A percentile compares a stretch with the other conserved stretches of the same genome.
These are phyloP conservation scores for Sepiola atlantica DNA, from an alignment of 2,888 invertebrate genomes.

Conservation along the genomic window DNA sequence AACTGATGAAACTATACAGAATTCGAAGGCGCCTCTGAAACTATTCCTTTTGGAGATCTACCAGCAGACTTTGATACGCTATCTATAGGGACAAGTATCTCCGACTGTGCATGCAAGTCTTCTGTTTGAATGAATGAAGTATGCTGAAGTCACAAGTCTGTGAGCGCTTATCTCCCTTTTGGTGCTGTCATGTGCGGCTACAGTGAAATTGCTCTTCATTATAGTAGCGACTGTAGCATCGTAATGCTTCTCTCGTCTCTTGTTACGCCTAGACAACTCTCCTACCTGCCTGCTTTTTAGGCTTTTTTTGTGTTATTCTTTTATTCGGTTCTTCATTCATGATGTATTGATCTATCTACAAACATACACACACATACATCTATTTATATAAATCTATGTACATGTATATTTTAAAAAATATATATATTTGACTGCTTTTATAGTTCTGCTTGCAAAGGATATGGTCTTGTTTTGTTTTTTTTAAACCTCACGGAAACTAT, in stretches of 20 bases:
- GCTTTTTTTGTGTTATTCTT: neutral
- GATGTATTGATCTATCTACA: too few species aligned
- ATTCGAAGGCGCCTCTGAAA: too few species aligned
- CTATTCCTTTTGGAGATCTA: too few species aligned
- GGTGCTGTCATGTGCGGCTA: neutral
- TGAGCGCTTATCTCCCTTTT: neutral
- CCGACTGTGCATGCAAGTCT: neutral
- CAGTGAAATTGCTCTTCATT: conserved; percentile 5
- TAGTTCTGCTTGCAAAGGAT: neutral
- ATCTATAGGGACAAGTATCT: too few species aligned
- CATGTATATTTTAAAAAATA: too few species aligned
- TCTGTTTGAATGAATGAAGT: neutral
- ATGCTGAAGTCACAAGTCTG: neutral
- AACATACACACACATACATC: too few species aligned
- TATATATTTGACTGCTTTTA: neutral
- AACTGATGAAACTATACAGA: too few species aligned
- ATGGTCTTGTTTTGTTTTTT: neutral
- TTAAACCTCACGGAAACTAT: neutral
- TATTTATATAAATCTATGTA: too few species aligned
- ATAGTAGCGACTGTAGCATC: neutral
- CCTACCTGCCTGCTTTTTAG: neutral
- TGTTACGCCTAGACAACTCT: neutral
- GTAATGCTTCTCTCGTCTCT: neutral
- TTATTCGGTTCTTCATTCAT: neutral
- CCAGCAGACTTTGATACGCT: too few species aligned